A percentile compares a stretch with the other conserved stretches of the same genome.
phyloP scores from a whole-genome alignment of 2,113 vertebrate genomes.

The Coracopsis vasa region DNA sequence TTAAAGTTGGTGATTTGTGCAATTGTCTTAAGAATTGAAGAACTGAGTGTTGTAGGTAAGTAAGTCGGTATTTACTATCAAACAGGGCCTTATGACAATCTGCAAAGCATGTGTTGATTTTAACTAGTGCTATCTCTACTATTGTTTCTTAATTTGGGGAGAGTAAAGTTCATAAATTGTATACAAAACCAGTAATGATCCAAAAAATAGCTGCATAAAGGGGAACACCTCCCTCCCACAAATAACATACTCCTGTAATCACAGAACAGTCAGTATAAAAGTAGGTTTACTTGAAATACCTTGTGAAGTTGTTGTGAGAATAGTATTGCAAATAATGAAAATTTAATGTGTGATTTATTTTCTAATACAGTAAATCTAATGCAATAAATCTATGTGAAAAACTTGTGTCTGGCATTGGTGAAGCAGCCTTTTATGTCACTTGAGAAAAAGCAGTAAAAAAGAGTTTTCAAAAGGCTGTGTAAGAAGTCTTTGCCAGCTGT shows the following conservation, averaged over 20 bases:
- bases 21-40: not conserved
- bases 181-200: not conserved
- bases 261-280: not conserved
- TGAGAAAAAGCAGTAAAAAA: not conserved
- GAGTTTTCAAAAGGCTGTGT: not conserved
- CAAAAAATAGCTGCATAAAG: not conserved
- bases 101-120: not conserved
- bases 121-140: not conserved
- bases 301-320: not conserved
- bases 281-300: not conserved
- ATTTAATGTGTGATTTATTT: conserved; percentile 20
- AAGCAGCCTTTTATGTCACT: not conserved
- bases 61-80: not conserved
- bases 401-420: not conserved
- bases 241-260: not conserved
- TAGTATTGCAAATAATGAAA: not conserved
- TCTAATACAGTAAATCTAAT: not conserved
- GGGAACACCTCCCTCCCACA: not conserved
- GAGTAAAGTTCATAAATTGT: not conserved
- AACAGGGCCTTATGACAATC: not conserved
- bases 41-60: not conserved
- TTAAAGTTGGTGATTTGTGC: not conserved
- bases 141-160: not conserved
- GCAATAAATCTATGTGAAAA: not conserved
- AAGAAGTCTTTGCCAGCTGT: not conserved